phyloP scores from a whole-genome alignment of 2,797 vertebrate species.

The Rhodeus uyekii region DNA sequence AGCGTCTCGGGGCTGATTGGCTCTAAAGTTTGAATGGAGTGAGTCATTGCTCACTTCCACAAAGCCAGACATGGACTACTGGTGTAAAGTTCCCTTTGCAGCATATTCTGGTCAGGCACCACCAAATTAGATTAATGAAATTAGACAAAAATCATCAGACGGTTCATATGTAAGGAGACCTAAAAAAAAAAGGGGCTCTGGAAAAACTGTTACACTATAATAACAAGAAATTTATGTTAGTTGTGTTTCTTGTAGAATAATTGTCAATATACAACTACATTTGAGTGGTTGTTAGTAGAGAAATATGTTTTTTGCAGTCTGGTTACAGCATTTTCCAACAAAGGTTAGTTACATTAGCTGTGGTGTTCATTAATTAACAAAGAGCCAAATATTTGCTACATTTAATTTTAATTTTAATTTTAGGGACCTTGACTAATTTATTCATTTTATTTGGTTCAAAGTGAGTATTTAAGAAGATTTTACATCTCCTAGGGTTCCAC shows the following conservation, averaged over 20 bases:
- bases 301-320: too few relatives aligned
- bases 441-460: background rate
- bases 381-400: background rate
- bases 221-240: background rate
- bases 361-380: background rate
- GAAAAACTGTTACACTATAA: background rate
- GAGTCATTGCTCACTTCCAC: conserved; percentile 11
- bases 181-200: background rate
- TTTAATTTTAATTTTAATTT: background rate
- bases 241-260: background rate
- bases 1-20: conserved; percentile 1
- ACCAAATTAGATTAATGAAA: background rate
- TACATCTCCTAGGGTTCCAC: background rate
- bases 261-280: too few relatives aligned
- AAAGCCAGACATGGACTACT: background rate
- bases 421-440: background rate
- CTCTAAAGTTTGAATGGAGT: conserved; percentile 20
- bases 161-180: background rate
- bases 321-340: background rate
- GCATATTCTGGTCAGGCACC: background rate
- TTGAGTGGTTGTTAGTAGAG: too few relatives aligned
- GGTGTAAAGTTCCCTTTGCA: background rate
- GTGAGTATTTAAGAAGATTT: background rate
- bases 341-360: background rate
- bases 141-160: background rate